Base-by-base conservation (phyloP, 2,888 invertebrate genomes). In the Thumatha senex region DNA sequence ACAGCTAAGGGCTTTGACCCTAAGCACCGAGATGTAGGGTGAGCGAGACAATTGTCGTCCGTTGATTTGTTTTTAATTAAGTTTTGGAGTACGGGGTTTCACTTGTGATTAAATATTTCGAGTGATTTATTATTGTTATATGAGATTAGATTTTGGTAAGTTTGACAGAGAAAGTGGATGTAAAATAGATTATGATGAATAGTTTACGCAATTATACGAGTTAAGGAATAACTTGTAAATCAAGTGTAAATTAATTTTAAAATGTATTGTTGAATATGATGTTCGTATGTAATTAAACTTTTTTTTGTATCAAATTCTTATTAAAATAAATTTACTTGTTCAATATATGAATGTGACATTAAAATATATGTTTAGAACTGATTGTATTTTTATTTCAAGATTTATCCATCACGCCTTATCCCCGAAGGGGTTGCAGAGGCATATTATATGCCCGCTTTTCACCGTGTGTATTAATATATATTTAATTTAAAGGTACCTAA, bases 1-100 rank as follows among this genome's bases (percentile, higher is more conserved):
- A 76, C 76, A 71, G 54, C 65, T 58, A 60, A 71, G 78, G 73
- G 69, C 76, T 74, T 70, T 76, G 75, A 76, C 76, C 78, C 50
- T 61, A 51, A 35, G 18, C 48, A 51, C 36, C 55, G 61, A 70
- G 70, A 57, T 49, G 53, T 56, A 51, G 73, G 78, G 78, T 72
- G 58, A 55, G 36, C 30, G 51, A 38, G 34, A 48, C 63, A 51
- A 54, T 74, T 56, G 58, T 48, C 57, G 56, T 46, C 53, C 46
- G 40, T 45, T 67, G 67, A 67, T 67, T 67, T 67, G 68, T 65
- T 63, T 71, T 67, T 62, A 68, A 65, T 67, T 68, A 66, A 68
- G 68, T 67, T 67, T 63, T 41, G 51, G 55, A 61, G 53, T 61
- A 58, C 54, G 60, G 54, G 47, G 54, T 57, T 65, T 57, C 53